Percentiles rank a stretch among this genome's conserved stretches.
Conservation (phyloP, 2,888 invertebrate genomes). For the Pomacea canaliculata region DNA sequence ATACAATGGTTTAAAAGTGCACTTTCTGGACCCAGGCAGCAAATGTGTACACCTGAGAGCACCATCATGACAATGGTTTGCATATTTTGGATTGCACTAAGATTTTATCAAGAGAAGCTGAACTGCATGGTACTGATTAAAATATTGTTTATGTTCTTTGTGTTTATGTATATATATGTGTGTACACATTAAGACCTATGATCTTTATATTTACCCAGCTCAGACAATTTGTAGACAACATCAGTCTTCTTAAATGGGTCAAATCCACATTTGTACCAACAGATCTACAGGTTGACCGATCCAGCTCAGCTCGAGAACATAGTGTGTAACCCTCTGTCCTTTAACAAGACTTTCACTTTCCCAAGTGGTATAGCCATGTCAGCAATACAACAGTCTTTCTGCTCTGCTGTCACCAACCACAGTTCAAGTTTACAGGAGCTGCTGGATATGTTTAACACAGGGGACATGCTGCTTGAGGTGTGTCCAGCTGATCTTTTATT, state of each 20-base stretch:
- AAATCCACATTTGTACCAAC: not conserved
- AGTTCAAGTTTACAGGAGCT: slow-evolving; percentile 27
- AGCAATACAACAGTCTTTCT: slow-evolving; percentile 42
- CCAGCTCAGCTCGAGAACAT: slow-evolving; percentile 39
- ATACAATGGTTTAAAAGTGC: too few relatives aligned
- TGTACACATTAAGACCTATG: not conserved
- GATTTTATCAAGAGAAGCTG: too few relatives aligned
- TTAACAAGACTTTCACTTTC: slow-evolving; percentile 46
- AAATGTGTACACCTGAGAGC: too few relatives aligned
- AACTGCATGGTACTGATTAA: too few relatives aligned
- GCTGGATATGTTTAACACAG: slow-evolving; percentile 36
- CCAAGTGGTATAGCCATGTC: slow-evolving; percentile 37
- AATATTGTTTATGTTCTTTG: too few relatives aligned
- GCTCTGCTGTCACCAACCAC: slow-evolving; percentile 36
- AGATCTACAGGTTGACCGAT: slow-evolving; percentile 38
- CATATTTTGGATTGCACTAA: too few relatives aligned
- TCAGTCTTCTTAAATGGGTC: not conserved
- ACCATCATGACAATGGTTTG: too few relatives aligned
- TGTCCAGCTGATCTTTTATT: not conserved
- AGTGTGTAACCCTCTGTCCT: slow-evolving; percentile 40
- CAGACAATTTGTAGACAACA: not conserved
- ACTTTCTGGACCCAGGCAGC: too few relatives aligned
- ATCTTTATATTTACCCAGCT: too few relatives aligned
- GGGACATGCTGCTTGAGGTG: slow-evolving; percentile 35
- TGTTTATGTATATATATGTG: not conserved